Percentiles rank a stretch among this genome's conserved stretches.
These are phyloP conservation scores for Hippocampus guttulatus DNA, from an alignment of 2,113 vertebrate genomes.

Conservation along the genomic window DNA sequence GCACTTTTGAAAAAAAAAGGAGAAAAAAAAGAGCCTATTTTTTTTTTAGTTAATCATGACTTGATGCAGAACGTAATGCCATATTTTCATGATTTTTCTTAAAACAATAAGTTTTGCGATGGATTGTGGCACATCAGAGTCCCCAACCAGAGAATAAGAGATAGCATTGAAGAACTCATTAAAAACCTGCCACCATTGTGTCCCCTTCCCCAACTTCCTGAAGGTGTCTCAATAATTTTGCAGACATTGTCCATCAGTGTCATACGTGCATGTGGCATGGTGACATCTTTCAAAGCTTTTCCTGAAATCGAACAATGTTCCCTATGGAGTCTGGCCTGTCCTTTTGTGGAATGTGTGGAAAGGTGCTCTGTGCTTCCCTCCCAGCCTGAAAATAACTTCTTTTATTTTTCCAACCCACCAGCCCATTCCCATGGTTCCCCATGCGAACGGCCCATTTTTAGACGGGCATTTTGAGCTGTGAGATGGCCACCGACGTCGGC, in stretches of 20 bases:
- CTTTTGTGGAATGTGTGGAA: constrained; percentile 62
- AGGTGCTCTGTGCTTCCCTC: constrained; percentile 54
- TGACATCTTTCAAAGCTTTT: background rate
- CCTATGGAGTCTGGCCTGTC: background rate
- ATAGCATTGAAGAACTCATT: too few relatives aligned
- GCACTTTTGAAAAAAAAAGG: too few relatives aligned
- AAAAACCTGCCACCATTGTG: too few relatives aligned
- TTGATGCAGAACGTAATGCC: too few relatives aligned
- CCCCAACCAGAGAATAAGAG: too few relatives aligned
- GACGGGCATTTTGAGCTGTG: constrained; percentile 38
- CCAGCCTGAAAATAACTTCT: constrained; percentile 62
- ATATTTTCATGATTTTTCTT: too few relatives aligned
- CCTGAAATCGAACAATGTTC: background rate
- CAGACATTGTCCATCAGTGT: background rate
- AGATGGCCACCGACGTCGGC: background rate
- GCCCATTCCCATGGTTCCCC: constrained; percentile 54
- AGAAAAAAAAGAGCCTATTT: too few relatives aligned
- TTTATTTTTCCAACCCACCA: constrained; percentile 38
- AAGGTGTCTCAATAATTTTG: too few relatives aligned
- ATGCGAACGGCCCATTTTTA: constrained; percentile 40
- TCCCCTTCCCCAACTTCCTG: too few relatives aligned
- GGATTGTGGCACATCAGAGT: too few relatives aligned
- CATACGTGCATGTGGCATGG: background rate
- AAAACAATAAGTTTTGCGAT: too few relatives aligned
- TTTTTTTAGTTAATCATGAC: too few relatives aligned